Conservation (phyloP, 2,888 invertebrate species). For the Sarcophaga variegata region DNA sequence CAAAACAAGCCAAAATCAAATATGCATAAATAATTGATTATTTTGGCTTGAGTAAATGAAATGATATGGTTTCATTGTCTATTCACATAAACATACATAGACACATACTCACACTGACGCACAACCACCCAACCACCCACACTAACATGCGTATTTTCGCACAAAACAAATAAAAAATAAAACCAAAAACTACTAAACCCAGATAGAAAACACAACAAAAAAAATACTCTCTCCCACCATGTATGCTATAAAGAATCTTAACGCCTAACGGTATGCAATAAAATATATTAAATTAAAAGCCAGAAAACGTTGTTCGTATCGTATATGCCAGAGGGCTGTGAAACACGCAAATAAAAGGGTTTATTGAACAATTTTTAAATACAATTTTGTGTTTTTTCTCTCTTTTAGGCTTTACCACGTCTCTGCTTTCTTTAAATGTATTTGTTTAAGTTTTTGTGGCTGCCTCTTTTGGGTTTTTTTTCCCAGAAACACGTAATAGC, state of each 20-base stretch:
- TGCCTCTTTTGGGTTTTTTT: slow-evolving; percentile 13
- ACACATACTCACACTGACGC: background rate
- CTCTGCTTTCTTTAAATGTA: slow-evolving; percentile 12
- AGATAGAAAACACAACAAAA: slow-evolving; percentile 7
- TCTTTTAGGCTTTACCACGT: background rate
- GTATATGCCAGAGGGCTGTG: background rate
- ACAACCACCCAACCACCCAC: background rate
- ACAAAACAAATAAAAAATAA: slow-evolving; percentile 37
- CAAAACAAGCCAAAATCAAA: slow-evolving; percentile 68
- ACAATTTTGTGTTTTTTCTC: background rate
- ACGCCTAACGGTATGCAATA: slow-evolving; percentile 43
- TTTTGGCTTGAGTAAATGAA: slow-evolving; percentile 66
- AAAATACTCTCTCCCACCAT: slow-evolving; percentile 9
- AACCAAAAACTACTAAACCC: slow-evolving; percentile 46
- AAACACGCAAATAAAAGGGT: background rate
- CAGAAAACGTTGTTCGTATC: slow-evolving; percentile 8
- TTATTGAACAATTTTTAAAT: background rate
- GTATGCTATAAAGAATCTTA: slow-evolving; percentile 25
- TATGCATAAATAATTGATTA: slow-evolving; percentile 72
- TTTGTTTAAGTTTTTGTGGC: slow-evolving; percentile 1
- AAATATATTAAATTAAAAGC: slow-evolving; percentile 39
- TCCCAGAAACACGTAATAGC: slow-evolving; percentile 54
- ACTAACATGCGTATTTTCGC: background rate
- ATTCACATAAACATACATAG: slow-evolving; percentile 24
- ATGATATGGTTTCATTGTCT: slow-evolving; percentile 61